phyloP scores from a whole-genome alignment of 2,888 invertebrate genomes.

The Chrysolina haemoptera region DNA sequence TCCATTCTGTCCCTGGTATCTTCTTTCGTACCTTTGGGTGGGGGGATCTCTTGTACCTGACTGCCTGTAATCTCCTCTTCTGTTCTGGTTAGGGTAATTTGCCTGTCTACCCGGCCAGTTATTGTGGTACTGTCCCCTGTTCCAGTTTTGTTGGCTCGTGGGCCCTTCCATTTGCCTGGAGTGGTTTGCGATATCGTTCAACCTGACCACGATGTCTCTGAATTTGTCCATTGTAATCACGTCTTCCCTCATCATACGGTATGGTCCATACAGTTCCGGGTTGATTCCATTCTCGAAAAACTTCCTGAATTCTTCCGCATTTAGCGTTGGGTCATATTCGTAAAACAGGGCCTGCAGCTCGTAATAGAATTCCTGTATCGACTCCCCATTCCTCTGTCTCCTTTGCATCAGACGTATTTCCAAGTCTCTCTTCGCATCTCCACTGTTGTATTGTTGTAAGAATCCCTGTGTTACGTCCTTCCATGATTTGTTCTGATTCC shows the following conservation, averaged over 20 bases:
- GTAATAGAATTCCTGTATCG: slow-evolving; percentile 2
- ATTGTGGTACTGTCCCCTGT: not conserved
- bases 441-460: not conserved
- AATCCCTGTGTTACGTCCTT: not conserved
- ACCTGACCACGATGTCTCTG: no score
- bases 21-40: not conserved
- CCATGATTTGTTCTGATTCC: not conserved
- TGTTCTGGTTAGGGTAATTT: no score
- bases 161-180: not conserved
- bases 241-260: slow-evolving; percentile 5
- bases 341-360: slow-evolving; percentile 19
- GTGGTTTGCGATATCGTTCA: not conserved
- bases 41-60: not conserved
- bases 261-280: slow-evolving; percentile 10
- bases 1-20: not conserved
- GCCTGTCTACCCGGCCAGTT: no score
- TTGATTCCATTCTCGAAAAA: slow-evolving; percentile 23
- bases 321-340: not conserved
- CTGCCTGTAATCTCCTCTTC: no score
- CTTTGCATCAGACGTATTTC: slow-evolving; percentile 14
- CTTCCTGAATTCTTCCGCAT: slow-evolving; percentile 15
- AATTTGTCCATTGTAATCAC: slow-evolving; percentile 12
- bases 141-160: not conserved
- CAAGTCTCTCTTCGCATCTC: not conserved
- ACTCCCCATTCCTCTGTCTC: not conserved